These are phyloP conservation scores for Halcyon malimbica DNA, from an alignment of 2,113 vertebrate genomes.

Conservation along the genomic window DNA sequence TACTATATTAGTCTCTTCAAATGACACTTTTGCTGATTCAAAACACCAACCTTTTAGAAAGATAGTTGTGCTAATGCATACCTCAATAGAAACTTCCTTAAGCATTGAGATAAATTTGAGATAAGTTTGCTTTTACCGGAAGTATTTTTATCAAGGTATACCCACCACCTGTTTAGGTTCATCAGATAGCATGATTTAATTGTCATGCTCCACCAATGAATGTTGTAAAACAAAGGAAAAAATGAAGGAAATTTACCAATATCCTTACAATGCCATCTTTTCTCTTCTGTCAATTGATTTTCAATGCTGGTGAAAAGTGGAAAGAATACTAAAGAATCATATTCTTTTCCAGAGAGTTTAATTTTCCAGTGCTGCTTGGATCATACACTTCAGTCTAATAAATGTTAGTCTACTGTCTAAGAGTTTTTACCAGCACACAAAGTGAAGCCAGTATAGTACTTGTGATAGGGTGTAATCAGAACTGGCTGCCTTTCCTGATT, in stretches of 20 bases:
- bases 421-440: neutral
- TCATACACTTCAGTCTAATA: neutral
- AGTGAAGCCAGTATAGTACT: neutral
- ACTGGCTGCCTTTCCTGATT: neutral
- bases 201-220: neutral
- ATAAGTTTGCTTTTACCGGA: neutral
- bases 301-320: neutral
- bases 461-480: neutral
- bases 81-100: neutral
- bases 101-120: neutral
- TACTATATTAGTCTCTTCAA: neutral
- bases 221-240: neutral
- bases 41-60: neutral
- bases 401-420: neutral
- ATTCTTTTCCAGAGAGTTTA: neutral
- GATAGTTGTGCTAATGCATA: neutral
- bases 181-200: neutral
- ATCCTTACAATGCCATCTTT: neutral
- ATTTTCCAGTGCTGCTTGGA: neutral
- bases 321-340: neutral
- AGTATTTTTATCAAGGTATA: neutral
- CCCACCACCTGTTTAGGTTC: neutral
- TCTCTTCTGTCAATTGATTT: neutral
- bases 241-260: neutral
- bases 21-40: neutral